phyloP scores from a whole-genome alignment of 2,797 vertebrate genomes.

The Scolopax rusticola region DNA sequence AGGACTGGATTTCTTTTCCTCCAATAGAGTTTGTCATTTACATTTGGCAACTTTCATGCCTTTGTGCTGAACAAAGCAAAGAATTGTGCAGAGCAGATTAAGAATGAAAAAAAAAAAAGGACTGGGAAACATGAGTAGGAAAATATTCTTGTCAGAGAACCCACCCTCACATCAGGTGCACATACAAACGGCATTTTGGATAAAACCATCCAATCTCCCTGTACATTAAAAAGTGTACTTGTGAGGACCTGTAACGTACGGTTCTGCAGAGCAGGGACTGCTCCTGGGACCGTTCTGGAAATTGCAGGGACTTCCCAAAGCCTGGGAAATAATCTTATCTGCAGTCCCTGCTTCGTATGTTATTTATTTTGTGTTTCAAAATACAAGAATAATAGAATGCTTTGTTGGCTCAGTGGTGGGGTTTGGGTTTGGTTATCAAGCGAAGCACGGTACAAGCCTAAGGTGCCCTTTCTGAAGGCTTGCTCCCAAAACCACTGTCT shows the following conservation, averaged over 20 bases:
- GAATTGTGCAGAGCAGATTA: neutral
- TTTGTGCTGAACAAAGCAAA: constrained; percentile 6
- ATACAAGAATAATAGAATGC: neutral
- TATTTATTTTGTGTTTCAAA: neutral
- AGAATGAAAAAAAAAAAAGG: neutral
- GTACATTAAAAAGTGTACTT: neutral
- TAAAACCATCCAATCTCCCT: neutral
- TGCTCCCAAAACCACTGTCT: neutral
- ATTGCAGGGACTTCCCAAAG: neutral
- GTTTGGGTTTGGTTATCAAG: neutral
- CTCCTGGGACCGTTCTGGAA: neutral
- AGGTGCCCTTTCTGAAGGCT: neutral
- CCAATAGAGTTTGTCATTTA: neutral
- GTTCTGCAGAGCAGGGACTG: neutral
- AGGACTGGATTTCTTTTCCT: neutral
- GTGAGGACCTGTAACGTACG: neutral
- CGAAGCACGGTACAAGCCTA: neutral
- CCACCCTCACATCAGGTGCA: neutral
- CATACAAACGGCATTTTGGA: neutral
- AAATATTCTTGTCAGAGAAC: neutral
- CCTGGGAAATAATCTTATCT: neutral
- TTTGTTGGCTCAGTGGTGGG: neutral
- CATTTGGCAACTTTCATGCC: neutral
- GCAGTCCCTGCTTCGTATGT: neutral
- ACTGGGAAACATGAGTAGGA: neutral